These are phyloP conservation scores for Oncorhynchus tshawytscha DNA, from an alignment of 2,113 vertebrate species.

Conservation along the genomic window DNA sequence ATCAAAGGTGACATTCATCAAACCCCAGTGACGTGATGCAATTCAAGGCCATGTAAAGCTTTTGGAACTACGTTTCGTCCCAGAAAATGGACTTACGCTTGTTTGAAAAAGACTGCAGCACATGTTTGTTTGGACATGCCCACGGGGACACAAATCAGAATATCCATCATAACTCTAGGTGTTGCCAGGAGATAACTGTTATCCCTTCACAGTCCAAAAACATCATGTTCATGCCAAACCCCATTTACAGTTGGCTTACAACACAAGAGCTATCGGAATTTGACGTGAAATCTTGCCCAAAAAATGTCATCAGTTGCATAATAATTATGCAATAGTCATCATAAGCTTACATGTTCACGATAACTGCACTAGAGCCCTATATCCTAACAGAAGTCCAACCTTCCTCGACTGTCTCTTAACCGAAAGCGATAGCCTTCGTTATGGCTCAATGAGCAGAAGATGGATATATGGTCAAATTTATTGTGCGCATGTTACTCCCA, in stretches of 20 bases:
- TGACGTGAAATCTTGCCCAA: background rate
- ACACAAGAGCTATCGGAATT: background rate
- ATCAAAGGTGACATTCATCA: background rate
- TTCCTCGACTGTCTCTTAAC: background rate
- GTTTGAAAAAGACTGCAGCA: conserved; percentile 12
- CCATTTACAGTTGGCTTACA: background rate
- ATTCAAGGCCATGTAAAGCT: background rate
- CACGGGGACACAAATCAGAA: background rate
- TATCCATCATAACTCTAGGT: background rate
- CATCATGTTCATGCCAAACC: background rate
- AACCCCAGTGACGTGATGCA: background rate
- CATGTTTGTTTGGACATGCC: conserved; percentile 17
- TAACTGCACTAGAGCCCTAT: background rate
- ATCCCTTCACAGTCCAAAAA: background rate
- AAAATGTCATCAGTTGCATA: background rate
- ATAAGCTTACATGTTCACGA: background rate
- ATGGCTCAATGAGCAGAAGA: background rate
- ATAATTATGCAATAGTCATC: background rate
- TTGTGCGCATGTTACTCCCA: background rate
- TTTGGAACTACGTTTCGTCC: background rate
- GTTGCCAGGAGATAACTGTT: background rate
- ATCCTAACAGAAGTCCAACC: background rate
- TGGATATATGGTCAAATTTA: background rate
- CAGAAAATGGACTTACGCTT: conserved; percentile 3
- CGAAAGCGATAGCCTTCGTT: background rate